A percentile compares a stretch with the other conserved stretches of the same genome.
phyloP scores from a whole-genome alignment of 1,140 invertebrate genomes.

The Achroia grisella region DNA sequence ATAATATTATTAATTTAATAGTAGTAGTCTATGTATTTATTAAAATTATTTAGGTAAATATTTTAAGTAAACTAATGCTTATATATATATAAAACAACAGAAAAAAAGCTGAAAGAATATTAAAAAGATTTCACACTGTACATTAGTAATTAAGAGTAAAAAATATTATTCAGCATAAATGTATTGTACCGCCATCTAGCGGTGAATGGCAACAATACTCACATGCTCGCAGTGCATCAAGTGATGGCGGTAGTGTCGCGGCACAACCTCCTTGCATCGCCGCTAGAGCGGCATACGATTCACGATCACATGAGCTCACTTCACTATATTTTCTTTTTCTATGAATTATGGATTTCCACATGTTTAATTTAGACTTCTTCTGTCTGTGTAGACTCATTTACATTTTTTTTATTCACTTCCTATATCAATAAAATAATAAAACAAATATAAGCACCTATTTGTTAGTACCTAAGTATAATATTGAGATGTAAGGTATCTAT shows the following conservation, averaged over 20 bases:
- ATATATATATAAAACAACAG: too few relatives aligned
- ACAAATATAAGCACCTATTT: not conserved
- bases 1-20: too few relatives aligned
- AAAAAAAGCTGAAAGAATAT: too few relatives aligned
- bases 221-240: conserved; percentile 64
- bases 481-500: conserved; percentile 7
- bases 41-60: too few relatives aligned
- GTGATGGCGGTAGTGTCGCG: conserved; percentile 64
- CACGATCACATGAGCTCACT: conserved; percentile 46
- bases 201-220: conserved; percentile 51
- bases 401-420: conserved; percentile 30
- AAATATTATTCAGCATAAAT: not conserved
- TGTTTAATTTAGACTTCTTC: conserved; percentile 49
- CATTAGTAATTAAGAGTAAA: too few relatives aligned
- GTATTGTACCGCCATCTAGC: conserved; percentile 33
- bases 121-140: too few relatives aligned
- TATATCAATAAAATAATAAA: conserved; percentile 1
- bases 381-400: conserved; percentile 61
- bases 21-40: too few relatives aligned
- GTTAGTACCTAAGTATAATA: too few relatives aligned
- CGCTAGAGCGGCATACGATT: conserved; percentile 57
- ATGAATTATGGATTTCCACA: conserved; percentile 65
- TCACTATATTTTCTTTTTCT: conserved; percentile 66
- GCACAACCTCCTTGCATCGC: conserved; percentile 60
- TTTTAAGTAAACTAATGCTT: too few relatives aligned